phyloP scores from a whole-genome alignment of 1,140 invertebrate species.

The Acromyrmex charruanus region DNA sequence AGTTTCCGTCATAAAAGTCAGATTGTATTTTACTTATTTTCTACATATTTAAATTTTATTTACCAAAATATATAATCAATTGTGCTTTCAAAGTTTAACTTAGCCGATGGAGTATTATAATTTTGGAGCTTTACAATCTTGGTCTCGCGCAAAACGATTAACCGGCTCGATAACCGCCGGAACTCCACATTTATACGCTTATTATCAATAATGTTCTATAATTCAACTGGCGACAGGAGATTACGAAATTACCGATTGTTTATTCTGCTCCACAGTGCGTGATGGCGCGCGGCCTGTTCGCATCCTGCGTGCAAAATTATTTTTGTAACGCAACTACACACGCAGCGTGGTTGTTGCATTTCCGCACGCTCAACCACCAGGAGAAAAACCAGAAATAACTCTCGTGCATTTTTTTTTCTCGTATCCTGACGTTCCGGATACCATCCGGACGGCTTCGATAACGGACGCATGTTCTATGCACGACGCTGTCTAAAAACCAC shows the following conservation, averaged over 20 bases:
- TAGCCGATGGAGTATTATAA: not conserved
- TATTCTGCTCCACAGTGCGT: not conserved
- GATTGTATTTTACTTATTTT: too few relatives aligned
- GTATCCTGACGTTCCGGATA: slow-evolving; percentile 31
- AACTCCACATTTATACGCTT: slow-evolving; percentile 6
- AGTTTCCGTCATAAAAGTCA: too few relatives aligned
- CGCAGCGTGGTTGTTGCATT: not conserved
- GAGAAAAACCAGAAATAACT: slow-evolving; percentile 1
- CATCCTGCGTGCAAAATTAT: slow-evolving; percentile 29
- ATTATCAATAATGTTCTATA: slow-evolving; percentile 41
- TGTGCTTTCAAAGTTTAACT: too few relatives aligned
- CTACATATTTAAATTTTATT: too few relatives aligned
- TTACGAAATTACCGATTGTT: slow-evolving; percentile 44
- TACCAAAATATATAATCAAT: too few relatives aligned
- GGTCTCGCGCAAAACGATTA: not conserved
- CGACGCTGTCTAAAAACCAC: slow-evolving; percentile 1
- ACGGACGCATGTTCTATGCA: slow-evolving; percentile 33
- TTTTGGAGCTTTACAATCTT: not conserved
- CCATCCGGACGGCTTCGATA: slow-evolving; percentile 16
- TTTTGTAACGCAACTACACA: slow-evolving; percentile 44
- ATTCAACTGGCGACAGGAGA: slow-evolving; percentile 14
- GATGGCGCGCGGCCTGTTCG: not conserved
- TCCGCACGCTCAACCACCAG: not conserved
- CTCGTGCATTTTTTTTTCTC: slow-evolving; percentile 4
- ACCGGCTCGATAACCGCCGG: not conserved